phyloP scores from a whole-genome alignment of 2,888 invertebrate species.

The Pollenia angustigena region DNA sequence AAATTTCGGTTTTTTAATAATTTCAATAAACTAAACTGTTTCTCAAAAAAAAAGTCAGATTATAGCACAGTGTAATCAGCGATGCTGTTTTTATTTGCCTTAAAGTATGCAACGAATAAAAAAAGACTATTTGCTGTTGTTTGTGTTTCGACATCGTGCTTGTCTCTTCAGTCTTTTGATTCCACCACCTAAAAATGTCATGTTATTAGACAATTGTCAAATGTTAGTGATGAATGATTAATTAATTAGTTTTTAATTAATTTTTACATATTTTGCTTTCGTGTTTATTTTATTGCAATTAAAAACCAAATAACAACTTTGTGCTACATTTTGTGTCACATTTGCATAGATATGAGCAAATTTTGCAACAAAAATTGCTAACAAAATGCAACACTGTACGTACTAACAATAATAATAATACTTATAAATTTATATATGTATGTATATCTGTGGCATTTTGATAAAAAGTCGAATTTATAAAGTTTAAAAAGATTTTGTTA shows the following conservation, averaged over 20 bases:
- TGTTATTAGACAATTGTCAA: neutral
- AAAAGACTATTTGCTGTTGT: neutral
- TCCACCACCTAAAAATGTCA: neutral
- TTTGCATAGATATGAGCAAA: no score
- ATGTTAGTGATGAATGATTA: neutral
- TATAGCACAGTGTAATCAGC: neutral
- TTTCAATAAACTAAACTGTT: no score
- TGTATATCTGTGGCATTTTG: no score
- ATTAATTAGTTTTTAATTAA: neutral
- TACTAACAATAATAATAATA: neutral
- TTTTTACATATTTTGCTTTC: neutral
- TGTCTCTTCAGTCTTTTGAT: slow-evolving; percentile 43
- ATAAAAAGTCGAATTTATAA: no score
- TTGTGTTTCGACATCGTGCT: neutral
- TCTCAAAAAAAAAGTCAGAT: no score
- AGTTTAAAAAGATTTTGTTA: no score
- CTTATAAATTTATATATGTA: neutral
- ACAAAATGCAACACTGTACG: neutral
- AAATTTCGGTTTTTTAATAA: no score
- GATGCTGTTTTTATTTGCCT: neutral
- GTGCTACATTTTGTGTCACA: neutral
- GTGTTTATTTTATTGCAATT: neutral
- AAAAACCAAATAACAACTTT: neutral
- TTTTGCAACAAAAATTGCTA: neutral
- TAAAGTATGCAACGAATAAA: slow-evolving; percentile 41